Percentiles rank a stretch among this genome's conserved stretches.
Evolutionary conservation across 2,797 vertebrate species (phyloP).

Genomic region (Melanotaenia boesemani): DNA sequence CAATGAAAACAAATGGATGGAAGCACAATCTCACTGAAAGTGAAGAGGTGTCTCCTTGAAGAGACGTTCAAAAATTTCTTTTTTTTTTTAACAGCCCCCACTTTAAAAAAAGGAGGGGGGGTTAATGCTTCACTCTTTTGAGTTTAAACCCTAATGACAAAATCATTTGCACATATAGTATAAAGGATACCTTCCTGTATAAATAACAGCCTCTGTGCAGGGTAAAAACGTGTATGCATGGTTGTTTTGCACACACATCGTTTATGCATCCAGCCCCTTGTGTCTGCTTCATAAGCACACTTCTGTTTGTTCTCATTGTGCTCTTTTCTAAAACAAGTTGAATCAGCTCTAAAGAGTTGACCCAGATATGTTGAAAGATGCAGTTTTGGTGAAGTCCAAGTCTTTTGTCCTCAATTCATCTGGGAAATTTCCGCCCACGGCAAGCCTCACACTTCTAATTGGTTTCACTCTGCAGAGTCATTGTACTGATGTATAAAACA

Average conservation of each 20-base stretch:
- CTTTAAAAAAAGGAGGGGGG: too few relatives aligned
- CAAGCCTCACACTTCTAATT: conserved; percentile 52
- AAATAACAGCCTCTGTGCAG: neutral
- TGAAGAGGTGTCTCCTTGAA: neutral
- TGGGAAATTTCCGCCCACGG: conserved; percentile 47
- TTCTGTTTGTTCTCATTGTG: conserved; percentile 48
- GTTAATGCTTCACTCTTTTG: too few relatives aligned
- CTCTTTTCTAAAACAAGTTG: conserved; percentile 44
- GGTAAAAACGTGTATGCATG: neutral
- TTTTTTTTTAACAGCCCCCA: neutral
- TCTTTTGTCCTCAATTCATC: conserved; percentile 60
- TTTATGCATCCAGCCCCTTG: conserved; percentile 33
- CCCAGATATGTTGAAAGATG: conserved; percentile 61
- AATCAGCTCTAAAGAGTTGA: conserved; percentile 64
- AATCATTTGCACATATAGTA: neutral
- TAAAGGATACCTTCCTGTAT: neutral
- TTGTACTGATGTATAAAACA: conserved; percentile 36
- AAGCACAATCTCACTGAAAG: neutral
- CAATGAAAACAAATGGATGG: conserved; percentile 7
- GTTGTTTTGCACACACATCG: conserved; percentile 16
- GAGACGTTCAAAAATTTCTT: neutral
- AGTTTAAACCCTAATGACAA: neutral
- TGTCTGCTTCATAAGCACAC: conserved; percentile 39
- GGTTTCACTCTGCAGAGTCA: conserved; percentile 52
- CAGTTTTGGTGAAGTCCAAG: conserved; percentile 42